Conservation (phyloP, 1,140 invertebrate species). For the Laupala kohalensis region DNA sequence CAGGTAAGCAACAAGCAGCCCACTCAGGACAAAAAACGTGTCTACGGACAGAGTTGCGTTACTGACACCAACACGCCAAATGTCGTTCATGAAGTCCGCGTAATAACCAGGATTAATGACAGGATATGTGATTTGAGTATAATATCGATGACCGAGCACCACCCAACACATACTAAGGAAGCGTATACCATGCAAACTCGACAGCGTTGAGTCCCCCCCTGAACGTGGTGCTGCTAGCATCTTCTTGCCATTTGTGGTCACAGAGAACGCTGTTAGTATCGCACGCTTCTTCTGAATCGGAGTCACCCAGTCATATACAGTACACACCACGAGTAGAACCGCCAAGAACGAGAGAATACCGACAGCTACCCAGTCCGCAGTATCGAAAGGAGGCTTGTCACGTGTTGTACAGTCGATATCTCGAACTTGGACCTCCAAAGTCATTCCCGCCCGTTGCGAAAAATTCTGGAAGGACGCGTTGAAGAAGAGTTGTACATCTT, state of each 20-base stretch:
- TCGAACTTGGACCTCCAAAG: not conserved
- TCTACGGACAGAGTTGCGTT: constrained; percentile 30
- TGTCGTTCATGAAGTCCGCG: not conserved
- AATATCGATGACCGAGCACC: constrained; percentile 20
- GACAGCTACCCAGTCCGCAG: not conserved
- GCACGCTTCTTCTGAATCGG: not conserved
- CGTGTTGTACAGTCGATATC: not conserved
- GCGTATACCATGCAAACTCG: not conserved
- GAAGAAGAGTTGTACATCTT: not conserved
- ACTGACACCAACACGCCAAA: not conserved
- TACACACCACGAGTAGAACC: not conserved
- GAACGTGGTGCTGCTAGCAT: not conserved
- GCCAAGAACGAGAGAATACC: not conserved
- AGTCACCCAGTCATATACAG: not conserved
- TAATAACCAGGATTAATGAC: not conserved
- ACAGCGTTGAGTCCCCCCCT: not conserved
- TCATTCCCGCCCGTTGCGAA: not conserved
- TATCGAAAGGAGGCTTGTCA: not conserved
- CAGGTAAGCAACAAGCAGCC: constrained; percentile 41
- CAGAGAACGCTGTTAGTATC: not conserved
- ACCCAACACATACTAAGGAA: constrained; percentile 10
- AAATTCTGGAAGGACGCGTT: not conserved
- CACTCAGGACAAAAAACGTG: constrained; percentile 43
- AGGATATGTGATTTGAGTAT: not conserved
- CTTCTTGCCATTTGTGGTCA: not conserved